Conservation (phyloP, 1,140 invertebrate species). For the Drosophila jambulina region DNA sequence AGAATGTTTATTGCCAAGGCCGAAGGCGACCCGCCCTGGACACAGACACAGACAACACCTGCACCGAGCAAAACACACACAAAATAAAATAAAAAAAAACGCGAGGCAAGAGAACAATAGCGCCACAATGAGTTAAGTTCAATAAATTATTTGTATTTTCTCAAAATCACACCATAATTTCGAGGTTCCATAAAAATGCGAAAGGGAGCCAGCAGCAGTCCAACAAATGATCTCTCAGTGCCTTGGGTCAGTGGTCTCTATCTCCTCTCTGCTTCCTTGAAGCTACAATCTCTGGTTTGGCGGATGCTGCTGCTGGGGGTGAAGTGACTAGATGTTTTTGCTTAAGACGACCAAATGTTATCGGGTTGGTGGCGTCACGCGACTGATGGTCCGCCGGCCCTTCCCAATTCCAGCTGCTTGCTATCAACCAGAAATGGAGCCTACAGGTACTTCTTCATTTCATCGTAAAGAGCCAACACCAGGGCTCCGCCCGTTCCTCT, state of each 20-base stretch:
- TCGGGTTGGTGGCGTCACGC: neutral
- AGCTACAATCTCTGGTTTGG: neutral
- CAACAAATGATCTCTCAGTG: neutral
- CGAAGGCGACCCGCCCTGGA: neutral
- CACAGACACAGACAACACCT: neutral
- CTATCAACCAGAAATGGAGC: neutral
- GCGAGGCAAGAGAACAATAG: conserved; percentile 28
- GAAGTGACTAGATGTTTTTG: neutral
- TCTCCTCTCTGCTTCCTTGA: neutral
- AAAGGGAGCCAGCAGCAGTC: neutral
- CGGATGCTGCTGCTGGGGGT: neutral
- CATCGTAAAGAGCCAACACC: conserved; percentile 92
- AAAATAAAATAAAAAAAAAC: neutral
- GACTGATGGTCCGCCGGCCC: neutral
- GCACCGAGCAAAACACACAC: conserved; percentile 14
- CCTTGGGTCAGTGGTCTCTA: neutral
- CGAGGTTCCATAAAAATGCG: neutral
- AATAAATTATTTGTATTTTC: conserved; percentile 80
- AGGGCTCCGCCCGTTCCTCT: conserved; percentile 92
- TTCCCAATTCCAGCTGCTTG: neutral
- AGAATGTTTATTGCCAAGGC: neutral
- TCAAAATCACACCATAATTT: conserved; percentile 24
- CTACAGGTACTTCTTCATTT: conserved; percentile 87
- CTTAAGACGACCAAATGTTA: neutral
- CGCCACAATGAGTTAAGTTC: conserved; percentile 58